Evolutionary conservation across 2,113 vertebrate genomes (phyloP), one percentile per base, ranked within the genome.

Genomic region (Saguinus midas): DNA sequence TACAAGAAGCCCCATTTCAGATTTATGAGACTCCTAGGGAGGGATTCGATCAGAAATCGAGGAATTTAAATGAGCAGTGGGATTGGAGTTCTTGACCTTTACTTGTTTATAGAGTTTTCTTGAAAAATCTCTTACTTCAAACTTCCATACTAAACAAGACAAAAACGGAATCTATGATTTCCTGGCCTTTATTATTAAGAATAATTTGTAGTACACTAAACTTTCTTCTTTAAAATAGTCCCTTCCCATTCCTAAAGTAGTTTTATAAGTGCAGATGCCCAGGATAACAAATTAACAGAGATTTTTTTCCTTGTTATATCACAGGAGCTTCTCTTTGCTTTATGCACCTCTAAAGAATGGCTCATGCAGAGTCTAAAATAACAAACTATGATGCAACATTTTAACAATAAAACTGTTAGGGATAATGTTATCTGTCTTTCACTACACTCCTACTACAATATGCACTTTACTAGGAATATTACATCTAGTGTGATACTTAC

Each of bases 1-100:
- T 89, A 97, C 57, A 85, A 95, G 95, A 97, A 96, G 90, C 78
- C 48, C 91, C 91, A 97, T 73, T 96, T 80, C 61, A 95, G 95
- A 98, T 95, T 97, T 96, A 96, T 95, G 87, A n/a, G 50, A 90
- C 83, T 94, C 87, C 84, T 93, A 84, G 83, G 0, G 3, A 91
- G 95, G 83, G 90, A 96, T 95, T 97, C 91, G 95, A 88, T 98
- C 90, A 96, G 87, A 95, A 97, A 93, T 93, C 75, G 72, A 64
- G 48, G 57, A 87, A 96, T 93, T 89, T 92, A 97, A 97, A 97
- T 96, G 93, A 97, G 87, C 94, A 95, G 50, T 84, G 90, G 86
- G 58, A 96, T 90, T 95, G 82, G 82, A 95, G 43, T 81, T 94
- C 52, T 96, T 82, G 95, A 96, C 93, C 78, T 97, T 97, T 96